phyloP scores from a whole-genome alignment of 2,888 invertebrate genomes.

The Hypomecis punctinalis region DNA sequence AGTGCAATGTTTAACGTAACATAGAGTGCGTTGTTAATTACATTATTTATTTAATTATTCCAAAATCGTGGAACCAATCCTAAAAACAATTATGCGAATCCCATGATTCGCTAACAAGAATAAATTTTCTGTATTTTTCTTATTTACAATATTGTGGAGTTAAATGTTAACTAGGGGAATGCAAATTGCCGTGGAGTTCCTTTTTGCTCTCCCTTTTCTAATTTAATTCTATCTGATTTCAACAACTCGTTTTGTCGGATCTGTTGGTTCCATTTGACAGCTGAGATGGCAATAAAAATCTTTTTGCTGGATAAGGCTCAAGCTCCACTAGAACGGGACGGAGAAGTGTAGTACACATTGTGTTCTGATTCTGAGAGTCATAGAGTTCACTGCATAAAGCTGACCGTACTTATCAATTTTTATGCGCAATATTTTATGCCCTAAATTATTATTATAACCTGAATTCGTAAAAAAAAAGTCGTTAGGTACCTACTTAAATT shows the following conservation, averaged over 20 bases:
- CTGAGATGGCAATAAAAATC: constrained; percentile 57
- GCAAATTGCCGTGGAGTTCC: not conserved
- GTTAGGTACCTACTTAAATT: too few species aligned
- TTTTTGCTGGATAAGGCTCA: constrained; percentile 21
- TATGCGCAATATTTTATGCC: too few species aligned
- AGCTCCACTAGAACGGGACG: too few species aligned
- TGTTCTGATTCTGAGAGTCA: too few species aligned
- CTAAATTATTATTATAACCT: too few species aligned
- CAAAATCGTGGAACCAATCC: not conserved
- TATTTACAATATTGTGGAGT: not conserved
- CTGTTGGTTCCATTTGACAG: constrained; percentile 39
- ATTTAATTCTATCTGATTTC: constrained; percentile 25
- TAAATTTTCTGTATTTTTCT: not conserved
- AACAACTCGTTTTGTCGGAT: constrained; percentile 23
- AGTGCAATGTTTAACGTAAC: too few species aligned
- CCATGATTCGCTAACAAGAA: not conserved
- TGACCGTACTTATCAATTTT: too few species aligned
- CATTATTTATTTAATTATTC: not conserved
- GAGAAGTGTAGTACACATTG: too few species aligned
- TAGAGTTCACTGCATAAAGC: too few species aligned
- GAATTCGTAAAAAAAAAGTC: too few species aligned
- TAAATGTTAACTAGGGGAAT: constrained; percentile 4
- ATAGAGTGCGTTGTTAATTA: too few species aligned
- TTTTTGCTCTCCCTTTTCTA: constrained; percentile 7
- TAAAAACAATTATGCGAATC: too few species aligned